Evolutionary conservation across 2,797 vertebrate species (phyloP), one percentile per base, ranked within the genome.

Genomic region (Coracias cyanogaster): DNA sequence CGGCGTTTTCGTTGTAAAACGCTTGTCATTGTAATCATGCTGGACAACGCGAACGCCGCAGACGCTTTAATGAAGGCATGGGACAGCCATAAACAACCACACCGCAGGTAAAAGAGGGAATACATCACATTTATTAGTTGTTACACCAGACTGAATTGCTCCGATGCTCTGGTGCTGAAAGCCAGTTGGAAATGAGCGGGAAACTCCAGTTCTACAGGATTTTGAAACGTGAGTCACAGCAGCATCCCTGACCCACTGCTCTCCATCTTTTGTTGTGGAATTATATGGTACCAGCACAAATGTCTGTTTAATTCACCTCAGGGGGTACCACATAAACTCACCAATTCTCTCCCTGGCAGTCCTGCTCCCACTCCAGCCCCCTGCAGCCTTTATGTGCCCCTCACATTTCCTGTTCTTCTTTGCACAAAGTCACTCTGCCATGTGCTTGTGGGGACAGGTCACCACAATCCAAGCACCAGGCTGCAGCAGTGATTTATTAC

Each of bases 401-500:
- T 52, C 26, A 4, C 7, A 4, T 46, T 7, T 86, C 17, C 0
- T 21, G 52, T 55, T 81, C 78, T 85, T 71, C 74, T 60, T 76
- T 78, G 64, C 81, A 43, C 90, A 81, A 67, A 88, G 87, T 87
- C 49, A 81, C 76, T 86, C 72, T 74, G 90, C 86, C 93, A 67
- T 80, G 95, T 64, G 79, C 73, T 28, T 31, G 22, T 46, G 64
- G 60, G 33, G 12, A 65, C 37, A 9, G 45, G 37, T 81, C 70
- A 52, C 48, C 51, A 25, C 61, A 41, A 9, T 61, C 84, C 57
- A 24, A 73, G 92, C 64, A 66, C 80, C 69, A 26, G 82, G 91
- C 78, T 13, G 31, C 31, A 78, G 79, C 62, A 29, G 45, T 91
- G 95, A 97, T 67, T 51, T 95, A 95, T 94, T 76, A 25, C 70